Evolutionary conservation across 2,888 invertebrate genomes (phyloP), one percentile per base, ranked within the genome.

Genomic region (Ceraclea dissimilis): DNA sequence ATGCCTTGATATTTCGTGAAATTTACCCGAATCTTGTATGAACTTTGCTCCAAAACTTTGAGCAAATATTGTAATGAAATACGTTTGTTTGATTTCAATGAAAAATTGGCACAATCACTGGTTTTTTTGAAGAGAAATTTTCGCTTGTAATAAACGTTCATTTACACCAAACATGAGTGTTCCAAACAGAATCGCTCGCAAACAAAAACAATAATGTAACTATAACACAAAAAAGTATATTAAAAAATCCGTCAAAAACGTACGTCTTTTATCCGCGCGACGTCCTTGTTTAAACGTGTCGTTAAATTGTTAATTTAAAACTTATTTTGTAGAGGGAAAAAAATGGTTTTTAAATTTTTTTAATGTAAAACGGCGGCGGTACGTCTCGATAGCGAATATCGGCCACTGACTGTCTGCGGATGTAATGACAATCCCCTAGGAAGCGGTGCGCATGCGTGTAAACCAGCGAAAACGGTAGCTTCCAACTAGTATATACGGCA

Each of bases 331-430:
- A 26, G 26, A 22, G 50, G 31, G 19, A 19, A 52, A 51, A 52
- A 56, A 57, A 57, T 59, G 54, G 39, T 56, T 43, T 39, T 39
- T 8, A n/a, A 39, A 59, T 59, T 61, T 59, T 56, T 21, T 46
- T n/a, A n/a, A 52, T 59, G 54, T 55, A 58, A 61, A 61, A 57
- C 57, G 55, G 59, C 59, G 57, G 52, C 61, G 57, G 58, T 61
- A 47, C 58, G 58, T 52, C 51, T 51, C 52, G 46, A 33, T 49
- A 58, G 52, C 59, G 58, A 57, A 57, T 58, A 47, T 56, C 57
- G 56, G 58, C 59, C 59, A 59, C 61, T 59, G 57, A 61, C 61
- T 61, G 61, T 52, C 61, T 55, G 57, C 57, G 56, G 50, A 51
- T 33, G 46, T 31, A 57, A 55, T 59, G 61, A 57, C 56, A 52